These are phyloP conservation scores for Chromoteleia sp. DNA, from an alignment of 2,888 invertebrate genomes.

Conservation along the genomic window DNA sequence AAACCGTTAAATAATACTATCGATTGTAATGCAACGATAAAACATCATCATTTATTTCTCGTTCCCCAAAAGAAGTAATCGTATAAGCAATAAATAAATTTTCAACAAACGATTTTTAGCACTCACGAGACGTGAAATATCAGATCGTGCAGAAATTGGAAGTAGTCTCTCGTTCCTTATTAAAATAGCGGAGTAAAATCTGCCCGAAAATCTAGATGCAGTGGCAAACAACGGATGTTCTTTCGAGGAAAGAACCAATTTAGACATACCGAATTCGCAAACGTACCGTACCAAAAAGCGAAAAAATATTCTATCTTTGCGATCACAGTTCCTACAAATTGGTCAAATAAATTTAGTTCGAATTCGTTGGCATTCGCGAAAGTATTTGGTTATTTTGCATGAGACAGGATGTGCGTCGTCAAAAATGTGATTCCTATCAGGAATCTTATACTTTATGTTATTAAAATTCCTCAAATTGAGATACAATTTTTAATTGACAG, in stretches of 20 bases:
- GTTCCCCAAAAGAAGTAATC: neutral
- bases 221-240: conserved; percentile 72
- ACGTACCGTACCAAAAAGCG: conserved; percentile 72
- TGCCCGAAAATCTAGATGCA: conserved; percentile 77
- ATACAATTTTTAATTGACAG: conserved; percentile 28
- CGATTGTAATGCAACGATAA: conserved; percentile 9
- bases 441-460: conserved; percentile 53
- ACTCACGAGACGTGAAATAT: conserved; percentile 61
- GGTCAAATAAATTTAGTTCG: conserved; percentile 74
- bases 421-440: conserved; percentile 58
- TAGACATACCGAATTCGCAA: conserved; percentile 77
- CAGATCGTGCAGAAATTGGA: conserved; percentile 74
- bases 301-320: conserved; percentile 70
- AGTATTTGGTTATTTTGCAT: conserved; percentile 67
- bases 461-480: conserved; percentile 58
- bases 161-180: conserved; percentile 75
- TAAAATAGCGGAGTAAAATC: conserved; percentile 77
- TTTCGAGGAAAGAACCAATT: conserved; percentile 76
- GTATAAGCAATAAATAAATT: conserved; percentile 61
- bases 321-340: conserved; percentile 79
- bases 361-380: conserved; percentile 60
- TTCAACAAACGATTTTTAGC: conserved; percentile 63
- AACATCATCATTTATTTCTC: conserved; percentile 30
- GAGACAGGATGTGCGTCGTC: conserved; percentile 55
- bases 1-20: neutral